A percentile compares a stretch with the other conserved stretches of the same genome.
Conservation (phyloP, 1,140 invertebrate genomes). For the Tetramorium parvispinum region DNA sequence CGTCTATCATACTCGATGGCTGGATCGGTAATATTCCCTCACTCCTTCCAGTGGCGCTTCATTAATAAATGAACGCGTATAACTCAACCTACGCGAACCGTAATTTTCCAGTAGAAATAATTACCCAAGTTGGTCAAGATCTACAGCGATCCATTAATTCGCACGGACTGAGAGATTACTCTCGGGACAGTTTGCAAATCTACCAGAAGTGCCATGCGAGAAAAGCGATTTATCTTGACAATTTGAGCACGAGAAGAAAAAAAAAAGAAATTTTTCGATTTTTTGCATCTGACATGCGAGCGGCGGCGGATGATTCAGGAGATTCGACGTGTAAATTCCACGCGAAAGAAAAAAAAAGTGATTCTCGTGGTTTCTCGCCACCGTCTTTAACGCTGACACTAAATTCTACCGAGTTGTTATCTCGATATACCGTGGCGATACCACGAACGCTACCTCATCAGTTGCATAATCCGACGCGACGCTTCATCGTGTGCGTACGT, state of each 20-base stretch:
- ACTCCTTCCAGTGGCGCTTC: neutral
- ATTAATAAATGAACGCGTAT: neutral
- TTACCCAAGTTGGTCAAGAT: neutral
- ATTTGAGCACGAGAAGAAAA: neutral
- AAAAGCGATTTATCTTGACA: neutral
- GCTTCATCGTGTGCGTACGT: slow-evolving; percentile 19
- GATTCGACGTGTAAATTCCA: neutral
- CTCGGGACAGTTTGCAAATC: neutral
- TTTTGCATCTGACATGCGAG: neutral
- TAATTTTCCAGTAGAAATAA: neutral
- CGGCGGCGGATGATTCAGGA: neutral
- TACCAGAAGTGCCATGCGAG: neutral
- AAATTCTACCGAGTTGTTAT: slow-evolving; percentile 23
- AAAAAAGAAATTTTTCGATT: neutral
- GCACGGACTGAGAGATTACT: neutral
- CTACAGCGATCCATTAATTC: neutral
- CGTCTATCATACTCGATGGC: neutral
- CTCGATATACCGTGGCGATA: slow-evolving; percentile 50
- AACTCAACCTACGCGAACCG: neutral
- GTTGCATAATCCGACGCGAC: slow-evolving; percentile 72
- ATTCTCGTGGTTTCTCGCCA: neutral
- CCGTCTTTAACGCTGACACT: slow-evolving; percentile 23
- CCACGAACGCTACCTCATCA: slow-evolving; percentile 71
- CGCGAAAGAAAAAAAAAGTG: neutral
- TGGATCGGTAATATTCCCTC: neutral